Evolutionary conservation across 2,113 vertebrate genomes (phyloP).

Genomic region (Oriolus oriolus): DNA sequence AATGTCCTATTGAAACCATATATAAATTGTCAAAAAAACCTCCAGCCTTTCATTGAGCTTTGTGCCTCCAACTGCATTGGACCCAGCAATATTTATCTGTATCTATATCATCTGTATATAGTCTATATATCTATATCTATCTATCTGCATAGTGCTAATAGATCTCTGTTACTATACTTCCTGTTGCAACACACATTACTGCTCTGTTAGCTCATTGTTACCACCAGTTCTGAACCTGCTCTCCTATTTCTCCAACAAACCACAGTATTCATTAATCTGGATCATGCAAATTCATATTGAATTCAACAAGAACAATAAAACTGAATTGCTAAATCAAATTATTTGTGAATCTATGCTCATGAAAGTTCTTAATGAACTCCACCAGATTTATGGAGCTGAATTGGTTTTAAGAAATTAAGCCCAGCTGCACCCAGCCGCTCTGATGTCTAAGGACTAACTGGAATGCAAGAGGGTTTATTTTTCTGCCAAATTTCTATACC

Average conservation of each 20-base stretch:
- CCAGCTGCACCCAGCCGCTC: background rate
- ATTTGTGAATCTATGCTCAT: background rate
- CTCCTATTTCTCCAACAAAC: background rate
- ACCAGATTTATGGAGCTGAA: background rate
- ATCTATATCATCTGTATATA: too few species aligned
- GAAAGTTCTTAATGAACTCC: background rate
- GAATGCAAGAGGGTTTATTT: background rate
- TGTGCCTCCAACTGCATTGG: background rate
- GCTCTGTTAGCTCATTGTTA: background rate
- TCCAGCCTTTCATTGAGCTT: background rate
- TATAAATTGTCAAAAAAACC: too few species aligned
- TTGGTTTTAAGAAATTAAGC: background rate
- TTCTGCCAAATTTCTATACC: background rate
- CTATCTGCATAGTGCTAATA: background rate
- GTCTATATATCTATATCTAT: background rate
- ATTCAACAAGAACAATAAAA: background rate
- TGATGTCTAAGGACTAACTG: background rate
- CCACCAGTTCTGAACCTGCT: background rate
- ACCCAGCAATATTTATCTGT: background rate
- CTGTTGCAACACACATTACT: background rate
- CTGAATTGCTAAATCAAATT: background rate
- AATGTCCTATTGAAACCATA: background rate
- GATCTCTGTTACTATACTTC: background rate
- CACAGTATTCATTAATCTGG: background rate
- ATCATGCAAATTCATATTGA: background rate